Conservation (phyloP, 2,113 vertebrate genomes). For the Thunnus maccoyii region DNA sequence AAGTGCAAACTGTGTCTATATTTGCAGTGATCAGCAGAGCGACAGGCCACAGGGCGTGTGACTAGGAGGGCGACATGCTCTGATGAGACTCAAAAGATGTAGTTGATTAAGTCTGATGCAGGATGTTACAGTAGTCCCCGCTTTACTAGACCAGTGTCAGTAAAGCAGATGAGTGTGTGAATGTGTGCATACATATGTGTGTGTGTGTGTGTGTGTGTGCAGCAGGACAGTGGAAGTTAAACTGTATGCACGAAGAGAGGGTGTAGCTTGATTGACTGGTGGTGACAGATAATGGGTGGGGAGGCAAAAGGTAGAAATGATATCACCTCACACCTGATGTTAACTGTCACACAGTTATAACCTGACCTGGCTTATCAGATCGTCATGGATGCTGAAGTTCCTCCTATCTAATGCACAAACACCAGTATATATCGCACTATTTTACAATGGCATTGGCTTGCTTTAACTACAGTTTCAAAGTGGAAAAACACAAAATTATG, state of each 20-base stretch:
- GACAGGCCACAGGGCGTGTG: slow-evolving; percentile 59
- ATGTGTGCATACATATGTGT: slow-evolving; percentile 37
- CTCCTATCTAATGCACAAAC: background rate
- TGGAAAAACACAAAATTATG: no score
- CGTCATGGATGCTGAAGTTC: background rate
- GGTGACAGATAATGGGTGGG: slow-evolving; percentile 60
- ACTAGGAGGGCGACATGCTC: slow-evolving; percentile 44
- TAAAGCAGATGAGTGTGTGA: background rate
- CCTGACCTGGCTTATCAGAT: background rate
- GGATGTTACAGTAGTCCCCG: background rate
- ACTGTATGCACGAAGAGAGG: slow-evolving; percentile 40
- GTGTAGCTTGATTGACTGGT: slow-evolving; percentile 48
- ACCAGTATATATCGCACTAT: background rate
- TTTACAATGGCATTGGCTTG: no score
- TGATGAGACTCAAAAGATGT: slow-evolving; percentile 43
- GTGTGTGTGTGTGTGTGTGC: slow-evolving; percentile 2
- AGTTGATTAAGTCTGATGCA: background rate
- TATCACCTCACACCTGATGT: slow-evolving; percentile 19
- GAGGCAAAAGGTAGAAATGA: slow-evolving; percentile 9
- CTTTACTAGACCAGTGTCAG: background rate
- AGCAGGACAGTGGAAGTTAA: slow-evolving; percentile 16
- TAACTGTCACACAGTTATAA: slow-evolving; percentile 29
- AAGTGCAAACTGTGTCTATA: slow-evolving; percentile 57
- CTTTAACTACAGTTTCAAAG: no score
- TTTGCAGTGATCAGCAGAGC: slow-evolving; percentile 63